Base-by-base conservation (phyloP, 2,888 invertebrate species). In the Hydrotaea cyrtoneurina region DNA sequence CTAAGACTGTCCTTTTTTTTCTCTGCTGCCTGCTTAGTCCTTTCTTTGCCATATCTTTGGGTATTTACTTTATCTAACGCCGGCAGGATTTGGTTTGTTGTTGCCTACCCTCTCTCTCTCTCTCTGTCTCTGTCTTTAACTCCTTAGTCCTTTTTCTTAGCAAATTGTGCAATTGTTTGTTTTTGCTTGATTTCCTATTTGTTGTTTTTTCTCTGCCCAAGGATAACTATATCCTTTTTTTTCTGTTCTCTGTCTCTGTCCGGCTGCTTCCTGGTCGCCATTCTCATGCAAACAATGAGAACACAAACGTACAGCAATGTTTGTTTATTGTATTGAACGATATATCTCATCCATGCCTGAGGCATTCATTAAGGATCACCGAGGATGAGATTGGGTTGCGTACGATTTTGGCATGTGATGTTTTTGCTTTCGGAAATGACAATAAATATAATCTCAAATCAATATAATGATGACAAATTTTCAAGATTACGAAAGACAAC, bases 401-500 rank as follows among this genome's bases (percentile, higher is more conserved):
- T 26, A n/a, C 55, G 55, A 59, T 72, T 39, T 80, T 80, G 64
- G 43, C 31, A 43, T 19, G 73, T 71, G 50, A 19, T 57, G 36
- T 31, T 31, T 36, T 36, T 50, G 50, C 69, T 79, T 79, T 69
- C 73, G 79, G 77, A 82, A 80, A 85, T 82, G 77, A 82, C 85
- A 82, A 79, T 82, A 78, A 82, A 79, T 82, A 80, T 64, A 73
- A 80, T 78, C 79, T 78, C 79, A 73, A 77, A 80, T 85, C 82
- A 82, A 82, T 82, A 85, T 85, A 85, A 85, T 85, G 85, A 85
- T 82, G 85, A 85, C 82, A 85, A 85, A 85, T 85, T 82, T 74
- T 82, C 74, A 46, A 77, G 80, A 85, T 82, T 85, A 74, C 11
- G 21, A 31, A 31, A 31, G 19, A 31, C 21, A 2, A 43, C 69